phyloP scores from a whole-genome alignment of 2,888 invertebrate species.

The Dione vanillae region DNA sequence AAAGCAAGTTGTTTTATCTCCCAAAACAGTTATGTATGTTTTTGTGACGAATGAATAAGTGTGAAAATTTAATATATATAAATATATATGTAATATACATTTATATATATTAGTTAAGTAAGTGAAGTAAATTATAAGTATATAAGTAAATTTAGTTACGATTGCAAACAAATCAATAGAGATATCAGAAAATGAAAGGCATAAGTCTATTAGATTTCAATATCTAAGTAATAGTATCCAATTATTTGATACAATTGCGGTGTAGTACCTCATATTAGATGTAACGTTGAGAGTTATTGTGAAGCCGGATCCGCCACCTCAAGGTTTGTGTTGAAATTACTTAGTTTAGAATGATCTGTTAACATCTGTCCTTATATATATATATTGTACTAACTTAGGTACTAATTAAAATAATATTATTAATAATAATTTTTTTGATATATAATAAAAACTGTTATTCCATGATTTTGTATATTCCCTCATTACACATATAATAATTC shows the following conservation, averaged over 20 bases:
- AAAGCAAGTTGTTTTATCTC: too few relatives aligned
- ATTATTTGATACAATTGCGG: conserved; percentile 30
- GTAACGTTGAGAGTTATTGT: conserved; percentile 33
- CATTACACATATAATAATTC: neutral
- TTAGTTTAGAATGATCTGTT: conserved; percentile 24
- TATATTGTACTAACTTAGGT: too few relatives aligned
- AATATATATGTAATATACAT: too few relatives aligned
- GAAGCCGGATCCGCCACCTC: conserved; percentile 49
- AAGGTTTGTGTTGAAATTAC: conserved; percentile 49
- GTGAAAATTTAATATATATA: too few relatives aligned
- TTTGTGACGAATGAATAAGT: too few relatives aligned
- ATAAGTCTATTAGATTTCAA: conserved; percentile 18
- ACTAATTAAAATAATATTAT: too few relatives aligned
- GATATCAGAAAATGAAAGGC: conserved; percentile 10
- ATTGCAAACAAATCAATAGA: neutral
- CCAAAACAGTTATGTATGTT: too few relatives aligned
- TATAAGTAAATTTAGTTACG: too few relatives aligned
- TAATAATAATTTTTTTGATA: too few relatives aligned
- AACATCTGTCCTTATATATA: neutral
- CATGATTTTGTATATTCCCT: neutral
- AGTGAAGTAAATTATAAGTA: too few relatives aligned
- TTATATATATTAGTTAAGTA: too few relatives aligned
- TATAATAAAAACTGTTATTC: neutral
- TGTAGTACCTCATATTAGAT: conserved; percentile 33
- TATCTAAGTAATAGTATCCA: conserved; percentile 5